Conservation (phyloP, 2,797 vertebrate species). For the Sebastes steindachneri region DNA sequence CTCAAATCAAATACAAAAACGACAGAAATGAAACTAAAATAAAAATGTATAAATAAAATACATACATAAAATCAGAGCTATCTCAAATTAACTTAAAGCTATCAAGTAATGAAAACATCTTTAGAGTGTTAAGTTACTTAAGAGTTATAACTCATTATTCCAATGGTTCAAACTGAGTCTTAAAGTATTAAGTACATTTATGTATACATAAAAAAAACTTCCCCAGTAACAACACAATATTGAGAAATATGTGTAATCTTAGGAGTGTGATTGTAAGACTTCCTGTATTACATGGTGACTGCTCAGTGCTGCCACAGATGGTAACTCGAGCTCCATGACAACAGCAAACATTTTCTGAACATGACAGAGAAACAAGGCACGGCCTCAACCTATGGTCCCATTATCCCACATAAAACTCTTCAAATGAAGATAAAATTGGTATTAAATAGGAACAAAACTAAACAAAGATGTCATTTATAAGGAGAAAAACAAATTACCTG, state of each 20-base stretch:
- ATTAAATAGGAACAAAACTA: background rate
- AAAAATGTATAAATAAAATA: no score
- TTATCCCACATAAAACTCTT: background rate
- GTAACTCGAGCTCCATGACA: slow-evolving; percentile 73
- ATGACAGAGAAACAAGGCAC: slow-evolving; percentile 20
- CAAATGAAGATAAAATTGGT: background rate
- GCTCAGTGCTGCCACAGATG: slow-evolving; percentile 16
- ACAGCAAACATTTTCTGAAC: slow-evolving; percentile 73
- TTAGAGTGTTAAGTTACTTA: no score
- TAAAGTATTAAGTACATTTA: no score
- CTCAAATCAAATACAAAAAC: no score
- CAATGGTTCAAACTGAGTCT: no score
- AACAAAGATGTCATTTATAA: background rate
- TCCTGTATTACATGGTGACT: slow-evolving; percentile 19
- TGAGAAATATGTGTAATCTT: background rate
- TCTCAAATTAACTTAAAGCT: no score
- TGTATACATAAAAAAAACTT: no score
- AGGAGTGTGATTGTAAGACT: slow-evolving; percentile 5
- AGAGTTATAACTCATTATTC: no score
- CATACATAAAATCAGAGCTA: no score
- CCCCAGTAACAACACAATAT: no score
- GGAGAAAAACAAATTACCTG: slow-evolving; percentile 76
- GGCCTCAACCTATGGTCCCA: background rate
- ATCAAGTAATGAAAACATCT: no score
- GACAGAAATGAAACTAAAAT: no score